Evolutionary conservation across 2,797 vertebrate genomes (phyloP), one percentile per base, ranked within the genome.

Genomic region (Tolypeutes matacus): DNA sequence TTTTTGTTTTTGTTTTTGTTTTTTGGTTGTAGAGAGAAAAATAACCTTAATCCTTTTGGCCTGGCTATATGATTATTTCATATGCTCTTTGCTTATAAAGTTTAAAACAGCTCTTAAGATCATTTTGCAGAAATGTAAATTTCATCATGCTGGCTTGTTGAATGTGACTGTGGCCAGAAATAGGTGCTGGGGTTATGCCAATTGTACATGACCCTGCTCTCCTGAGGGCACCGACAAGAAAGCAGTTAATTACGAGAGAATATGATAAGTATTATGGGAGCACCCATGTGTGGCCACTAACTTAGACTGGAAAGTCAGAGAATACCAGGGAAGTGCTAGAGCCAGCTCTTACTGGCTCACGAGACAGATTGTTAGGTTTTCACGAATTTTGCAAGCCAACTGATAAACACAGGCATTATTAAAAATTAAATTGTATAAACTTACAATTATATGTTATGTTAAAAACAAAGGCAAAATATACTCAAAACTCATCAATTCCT

Each of bases 61-160:
- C n/a, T 86, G n/a, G 60, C 56, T 83, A 83, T 93, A 53, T 81
- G 69, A 86, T 77, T 53, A 58, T 78, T 92, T 96, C 65, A 69
- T 34, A 60, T 31, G 29, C 15, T 86, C 65, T 95, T 93, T 73
- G 73, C 84, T 93, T 83, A 39, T 65, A 86, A 83, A 56, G 5
- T 58, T 73, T 76, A 90, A 89, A 93, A 86, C 8, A 42, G 15
- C 70, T 94, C 76, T 60, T 75, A 72, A 56, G 18, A 78, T 83
- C 20, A 31, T 18, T 88, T 72, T 87, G 70, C 31, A 81, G 36
- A 75, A 67, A 18, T 14, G 42, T 51, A 39, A 11, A 84, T 67
- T 53, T 64, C 5, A 83, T 31, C 49, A 58, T 18, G 1, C 0
- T n/a, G 64, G 65, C 18, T 84, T 42, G 6, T 21, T 23, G 20